These are phyloP conservation scores for Colistium nudipinnis DNA, from an alignment of 2,113 vertebrate species.

Conservation along the genomic window DNA sequence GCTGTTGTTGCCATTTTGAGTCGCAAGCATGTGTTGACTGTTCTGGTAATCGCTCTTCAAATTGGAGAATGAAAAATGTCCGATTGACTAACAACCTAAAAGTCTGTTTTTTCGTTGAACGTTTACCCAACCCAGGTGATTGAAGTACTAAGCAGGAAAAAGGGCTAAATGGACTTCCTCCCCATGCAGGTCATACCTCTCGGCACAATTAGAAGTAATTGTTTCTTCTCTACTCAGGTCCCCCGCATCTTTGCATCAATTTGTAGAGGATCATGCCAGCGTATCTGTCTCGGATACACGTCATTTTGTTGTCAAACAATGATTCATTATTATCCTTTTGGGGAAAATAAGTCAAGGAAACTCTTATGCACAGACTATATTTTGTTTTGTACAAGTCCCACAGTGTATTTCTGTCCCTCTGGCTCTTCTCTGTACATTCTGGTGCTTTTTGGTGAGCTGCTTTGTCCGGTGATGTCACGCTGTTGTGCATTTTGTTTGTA, in stretches of 20 bases:
- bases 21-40: neutral
- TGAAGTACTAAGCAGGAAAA: slow-evolving; percentile 34
- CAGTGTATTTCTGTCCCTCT: slow-evolving; percentile 47
- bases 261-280: slow-evolving; percentile 56
- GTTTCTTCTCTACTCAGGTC: slow-evolving; percentile 73
- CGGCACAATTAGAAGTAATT: slow-evolving; percentile 47
- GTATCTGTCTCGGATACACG: slow-evolving; percentile 41
- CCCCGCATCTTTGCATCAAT: slow-evolving; percentile 54
- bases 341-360: slow-evolving; percentile 40
- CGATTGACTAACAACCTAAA: slow-evolving; percentile 4
- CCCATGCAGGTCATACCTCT: slow-evolving; percentile 57
- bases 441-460: slow-evolving; percentile 69
- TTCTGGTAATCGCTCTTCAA: neutral
- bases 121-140: slow-evolving; percentile 9
- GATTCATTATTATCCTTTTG: slow-evolving; percentile 38
- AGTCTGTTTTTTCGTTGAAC: neutral
- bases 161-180: slow-evolving; percentile 37
- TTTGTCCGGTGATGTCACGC: slow-evolving; percentile 61
- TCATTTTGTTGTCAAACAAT: slow-evolving; percentile 41
- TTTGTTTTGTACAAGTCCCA: slow-evolving; percentile 52
- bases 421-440: slow-evolving; percentile 49
- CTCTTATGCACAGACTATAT: slow-evolving; percentile 44
- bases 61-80: neutral
- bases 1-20: no score
- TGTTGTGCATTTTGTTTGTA: slow-evolving; percentile 33